Percentiles rank a stretch among this genome's conserved stretches.
Evolutionary conservation across 2,888 invertebrate species (phyloP).

Genomic region (Phalera bucephala): DNA sequence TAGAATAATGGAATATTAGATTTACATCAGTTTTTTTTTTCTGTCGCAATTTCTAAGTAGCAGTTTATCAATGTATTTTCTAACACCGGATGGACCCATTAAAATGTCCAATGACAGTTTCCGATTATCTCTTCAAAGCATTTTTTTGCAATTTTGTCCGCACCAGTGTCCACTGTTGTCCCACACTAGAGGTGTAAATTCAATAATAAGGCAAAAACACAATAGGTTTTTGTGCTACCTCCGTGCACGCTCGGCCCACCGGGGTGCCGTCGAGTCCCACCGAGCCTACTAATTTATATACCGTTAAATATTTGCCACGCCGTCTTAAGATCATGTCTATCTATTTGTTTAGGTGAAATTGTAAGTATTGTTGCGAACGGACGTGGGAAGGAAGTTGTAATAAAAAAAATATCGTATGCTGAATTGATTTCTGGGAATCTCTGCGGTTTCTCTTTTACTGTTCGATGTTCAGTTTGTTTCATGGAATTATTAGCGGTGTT

Average conservation of each 20-base stretch:
- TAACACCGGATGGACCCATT: constrained; percentile 26
- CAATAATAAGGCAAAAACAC: constrained; percentile 57
- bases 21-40: too few species aligned
- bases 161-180: constrained; percentile 37
- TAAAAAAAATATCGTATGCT: constrained; percentile 38
- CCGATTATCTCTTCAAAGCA: constrained; percentile 36
- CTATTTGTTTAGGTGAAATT: constrained; percentile 69
- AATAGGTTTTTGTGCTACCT: constrained; percentile 45
- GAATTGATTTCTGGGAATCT: constrained; percentile 55
- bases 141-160: constrained; percentile 41
- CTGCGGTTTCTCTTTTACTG: constrained; percentile 58
- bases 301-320: constrained; percentile 63
- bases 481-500: not conserved
- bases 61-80: constrained; percentile 4
- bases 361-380: constrained; percentile 52
- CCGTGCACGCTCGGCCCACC: constrained; percentile 41
- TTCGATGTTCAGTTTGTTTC: constrained; percentile 1
- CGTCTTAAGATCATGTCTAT: constrained; percentile 50
- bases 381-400: constrained; percentile 61
- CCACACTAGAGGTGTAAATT: constrained; percentile 63
- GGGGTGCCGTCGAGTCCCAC: constrained; percentile 30
- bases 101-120: constrained; percentile 31
- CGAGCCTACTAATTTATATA: constrained; percentile 49
- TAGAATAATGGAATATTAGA: too few species aligned
- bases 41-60: constrained; percentile 12